Conservation (phyloP, 2,888 invertebrate species). For the Hofmannophila pseudospretella region DNA sequence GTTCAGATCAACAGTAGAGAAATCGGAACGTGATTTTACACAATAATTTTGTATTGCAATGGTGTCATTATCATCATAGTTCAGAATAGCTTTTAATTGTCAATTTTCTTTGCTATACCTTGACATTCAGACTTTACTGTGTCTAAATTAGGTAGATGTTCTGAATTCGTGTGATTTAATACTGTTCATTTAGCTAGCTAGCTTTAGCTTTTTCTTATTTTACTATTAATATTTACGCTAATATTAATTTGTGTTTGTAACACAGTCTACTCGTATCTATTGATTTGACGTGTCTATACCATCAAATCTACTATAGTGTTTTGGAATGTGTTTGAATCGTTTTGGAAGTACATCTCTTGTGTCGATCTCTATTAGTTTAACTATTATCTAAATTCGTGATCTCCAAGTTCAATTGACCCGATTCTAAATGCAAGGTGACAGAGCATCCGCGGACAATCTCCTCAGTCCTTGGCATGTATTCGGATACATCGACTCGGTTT, state of each 20-base stretch:
- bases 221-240: no score
- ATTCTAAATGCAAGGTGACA: slow-evolving; percentile 58
- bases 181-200: no score
- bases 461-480: slow-evolving; percentile 57
- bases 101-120: slow-evolving; percentile 13
- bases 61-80: slow-evolving; percentile 11
- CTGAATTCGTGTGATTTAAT: no score
- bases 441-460: slow-evolving; percentile 54
- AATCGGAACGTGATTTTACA: slow-evolving; percentile 1
- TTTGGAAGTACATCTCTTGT: no score
- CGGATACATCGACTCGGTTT: slow-evolving; percentile 33
- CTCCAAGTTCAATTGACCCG: slow-evolving; percentile 14
- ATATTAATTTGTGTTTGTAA: no score
- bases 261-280: no score
- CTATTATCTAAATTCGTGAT: slow-evolving; percentile 8
- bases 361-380: slow-evolving; percentile 2
- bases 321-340: no score
- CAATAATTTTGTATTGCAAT: slow-evolving; percentile 4
- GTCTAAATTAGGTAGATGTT: no score
- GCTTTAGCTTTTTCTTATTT: no score
- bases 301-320: no score
- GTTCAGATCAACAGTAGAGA: not conserved
- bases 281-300: no score
- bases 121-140: no score
- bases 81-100: not conserved